Evolutionary conservation across 37 sponge, comb jelly and placozoan genomes (phyloP).

Genomic region (Geodia barretti): DNA sequence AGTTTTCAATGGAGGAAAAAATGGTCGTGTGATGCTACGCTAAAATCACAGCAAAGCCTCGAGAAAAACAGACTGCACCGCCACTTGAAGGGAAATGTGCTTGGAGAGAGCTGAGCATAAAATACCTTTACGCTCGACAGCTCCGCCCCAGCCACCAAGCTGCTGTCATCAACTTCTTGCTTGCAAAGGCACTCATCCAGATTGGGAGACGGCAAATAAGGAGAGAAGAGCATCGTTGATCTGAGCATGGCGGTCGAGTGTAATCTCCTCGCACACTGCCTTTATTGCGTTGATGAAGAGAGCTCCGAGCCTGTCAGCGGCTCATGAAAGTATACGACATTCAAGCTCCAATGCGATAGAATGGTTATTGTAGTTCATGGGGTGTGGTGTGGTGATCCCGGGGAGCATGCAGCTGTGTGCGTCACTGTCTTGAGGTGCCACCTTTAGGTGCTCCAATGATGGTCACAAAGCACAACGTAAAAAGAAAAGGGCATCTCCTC

Average conservation of each 20-base stretch:
- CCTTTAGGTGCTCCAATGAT: too few relatives aligned
- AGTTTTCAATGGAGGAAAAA: slow-evolving; percentile 59
- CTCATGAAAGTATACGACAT: slow-evolving; percentile 18
- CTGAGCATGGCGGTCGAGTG: slow-evolving; percentile 59
- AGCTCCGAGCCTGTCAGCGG: slow-evolving; percentile 14
- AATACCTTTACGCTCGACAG: neutral
- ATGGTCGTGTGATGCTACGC: slow-evolving; percentile 50
- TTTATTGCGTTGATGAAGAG: slow-evolving; percentile 68
- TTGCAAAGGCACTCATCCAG: slow-evolving; percentile 53
- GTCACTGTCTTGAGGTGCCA: too few relatives aligned
- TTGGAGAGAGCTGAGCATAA: neutral
- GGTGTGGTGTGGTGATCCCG: too few relatives aligned
- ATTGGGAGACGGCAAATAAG: slow-evolving; percentile 1
- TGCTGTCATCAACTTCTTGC: slow-evolving; percentile 52
- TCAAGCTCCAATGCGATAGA: too few relatives aligned
- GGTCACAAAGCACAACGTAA: too few relatives aligned
- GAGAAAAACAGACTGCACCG: neutral
- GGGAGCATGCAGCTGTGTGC: too few relatives aligned
- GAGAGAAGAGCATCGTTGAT: slow-evolving; percentile 49
- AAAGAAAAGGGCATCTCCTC: too few relatives aligned
- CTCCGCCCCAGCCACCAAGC: neutral
- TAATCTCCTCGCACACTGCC: slow-evolving; percentile 57
- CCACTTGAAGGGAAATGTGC: slow-evolving; percentile 1
- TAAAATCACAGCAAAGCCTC: slow-evolving; percentile 15
- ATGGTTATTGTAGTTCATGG: too few relatives aligned